Evolutionary conservation across 2,797 vertebrate species (phyloP).

Genomic region (Melanotaenia trifasciata): DNA sequence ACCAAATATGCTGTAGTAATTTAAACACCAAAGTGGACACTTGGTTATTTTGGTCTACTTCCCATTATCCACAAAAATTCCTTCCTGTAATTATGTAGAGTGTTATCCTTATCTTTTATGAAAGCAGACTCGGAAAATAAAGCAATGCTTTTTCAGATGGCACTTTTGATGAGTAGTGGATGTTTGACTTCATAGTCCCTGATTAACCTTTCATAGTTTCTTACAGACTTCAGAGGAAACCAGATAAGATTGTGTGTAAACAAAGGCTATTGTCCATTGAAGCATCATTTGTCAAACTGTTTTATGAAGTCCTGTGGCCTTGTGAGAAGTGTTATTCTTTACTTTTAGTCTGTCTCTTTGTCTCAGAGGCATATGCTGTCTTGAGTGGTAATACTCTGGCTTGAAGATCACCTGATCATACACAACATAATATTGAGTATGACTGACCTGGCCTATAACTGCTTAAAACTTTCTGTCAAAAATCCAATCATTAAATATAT

Average conservation of each 20-base stretch:
- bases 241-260: conserved; percentile 65
- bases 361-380: neutral
- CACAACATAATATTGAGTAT: conserved; percentile 13
- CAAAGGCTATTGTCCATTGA: conserved; percentile 62
- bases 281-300: conserved; percentile 47
- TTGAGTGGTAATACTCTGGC: conserved; percentile 29
- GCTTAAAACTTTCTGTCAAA: conserved; percentile 7
- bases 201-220: conserved; percentile 43
- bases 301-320: conserved; percentile 19
- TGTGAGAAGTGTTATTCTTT: conserved; percentile 38
- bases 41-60: conserved; percentile 22
- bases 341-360: conserved; percentile 21
- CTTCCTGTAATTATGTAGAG: conserved; percentile 41
- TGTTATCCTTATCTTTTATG: conserved; percentile 50
- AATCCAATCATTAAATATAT: conserved; percentile 26
- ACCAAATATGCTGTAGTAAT: conserved; percentile 28
- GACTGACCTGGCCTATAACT: conserved; percentile 11
- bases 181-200: conserved; percentile 17
- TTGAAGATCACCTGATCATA: conserved; percentile 31
- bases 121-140: conserved; percentile 25
- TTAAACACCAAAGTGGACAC: conserved; percentile 15
- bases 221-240: conserved; percentile 56
- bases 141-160: conserved; percentile 30
- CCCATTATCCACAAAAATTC: conserved; percentile 27
- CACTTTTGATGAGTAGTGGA: conserved; percentile 3